These are phyloP conservation scores for Xenotilapia longispinis DNA, from an alignment of 2,113 vertebrate species.

Conservation along the genomic window DNA sequence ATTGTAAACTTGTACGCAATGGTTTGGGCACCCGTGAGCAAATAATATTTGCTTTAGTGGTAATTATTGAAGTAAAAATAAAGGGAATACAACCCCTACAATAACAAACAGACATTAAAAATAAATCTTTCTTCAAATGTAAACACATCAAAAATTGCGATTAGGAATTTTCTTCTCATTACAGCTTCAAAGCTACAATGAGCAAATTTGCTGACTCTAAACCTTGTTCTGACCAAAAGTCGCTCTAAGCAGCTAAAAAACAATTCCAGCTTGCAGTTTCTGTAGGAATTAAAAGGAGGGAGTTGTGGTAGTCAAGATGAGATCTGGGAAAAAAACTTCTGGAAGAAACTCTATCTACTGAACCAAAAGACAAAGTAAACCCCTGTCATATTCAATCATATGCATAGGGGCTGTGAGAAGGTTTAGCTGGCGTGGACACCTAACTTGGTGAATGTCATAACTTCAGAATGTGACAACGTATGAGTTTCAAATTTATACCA, in stretches of 20 bases:
- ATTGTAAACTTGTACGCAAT: background rate
- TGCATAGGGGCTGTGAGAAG: background rate
- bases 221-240: background rate
- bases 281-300: background rate
- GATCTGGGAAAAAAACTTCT: background rate
- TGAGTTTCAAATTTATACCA: background rate
- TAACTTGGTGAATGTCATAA: background rate
- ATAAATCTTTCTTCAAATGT: background rate
- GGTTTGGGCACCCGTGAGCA: background rate
- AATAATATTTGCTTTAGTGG: background rate
- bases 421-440: background rate
- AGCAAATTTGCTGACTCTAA: background rate
- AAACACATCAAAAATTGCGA: background rate
- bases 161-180: background rate
- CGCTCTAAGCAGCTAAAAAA: background rate
- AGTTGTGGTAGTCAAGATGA: background rate
- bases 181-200: background rate
- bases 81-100: background rate
- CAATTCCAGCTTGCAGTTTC: background rate
- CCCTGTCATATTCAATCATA: background rate
- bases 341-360: background rate
- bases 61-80: background rate
- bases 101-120: background rate
- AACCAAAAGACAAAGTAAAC: background rate
- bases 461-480: background rate